These are phyloP conservation scores for Drosophila albomicans DNA, from an alignment of 1,140 invertebrate species.

Conservation along the genomic window DNA sequence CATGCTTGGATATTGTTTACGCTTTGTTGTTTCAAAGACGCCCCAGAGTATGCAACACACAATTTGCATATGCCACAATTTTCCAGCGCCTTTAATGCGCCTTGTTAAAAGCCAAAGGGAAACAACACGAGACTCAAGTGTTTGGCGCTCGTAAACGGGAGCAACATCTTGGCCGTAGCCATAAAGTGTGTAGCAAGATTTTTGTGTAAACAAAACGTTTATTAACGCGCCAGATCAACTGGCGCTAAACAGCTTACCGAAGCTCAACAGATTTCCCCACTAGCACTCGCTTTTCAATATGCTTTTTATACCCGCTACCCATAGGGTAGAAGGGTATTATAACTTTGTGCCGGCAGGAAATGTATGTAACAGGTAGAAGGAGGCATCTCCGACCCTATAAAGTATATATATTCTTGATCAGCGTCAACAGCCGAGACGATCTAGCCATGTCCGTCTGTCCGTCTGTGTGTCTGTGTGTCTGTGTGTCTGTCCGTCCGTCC, in stretches of 20 bases:
- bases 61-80: constrained; percentile 60
- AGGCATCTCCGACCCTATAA: too few species aligned
- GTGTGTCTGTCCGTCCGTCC: too few species aligned
- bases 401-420: too few species aligned
- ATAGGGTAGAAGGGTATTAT: too few species aligned
- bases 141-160: constrained; percentile 26
- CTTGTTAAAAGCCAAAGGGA: constrained; percentile 38
- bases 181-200: constrained; percentile 39
- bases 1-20: constrained; percentile 7
- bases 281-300: constrained; percentile 9
- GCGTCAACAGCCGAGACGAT: too few species aligned
- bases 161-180: constrained; percentile 2
- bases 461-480: too few species aligned
- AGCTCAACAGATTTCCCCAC: constrained; percentile 42
- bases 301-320: not conserved
- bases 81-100: constrained; percentile 47
- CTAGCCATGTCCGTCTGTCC: too few species aligned
- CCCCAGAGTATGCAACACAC: constrained; percentile 46
- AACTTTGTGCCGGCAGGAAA: too few species aligned
- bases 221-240: constrained; percentile 4
- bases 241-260: constrained; percentile 23
- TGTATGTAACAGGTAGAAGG: too few species aligned
- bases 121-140: not conserved
- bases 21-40: constrained; percentile 31
- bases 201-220: constrained; percentile 37